phyloP scores from a whole-genome alignment of 2,113 vertebrate genomes.

The Thymallus thymallus region DNA sequence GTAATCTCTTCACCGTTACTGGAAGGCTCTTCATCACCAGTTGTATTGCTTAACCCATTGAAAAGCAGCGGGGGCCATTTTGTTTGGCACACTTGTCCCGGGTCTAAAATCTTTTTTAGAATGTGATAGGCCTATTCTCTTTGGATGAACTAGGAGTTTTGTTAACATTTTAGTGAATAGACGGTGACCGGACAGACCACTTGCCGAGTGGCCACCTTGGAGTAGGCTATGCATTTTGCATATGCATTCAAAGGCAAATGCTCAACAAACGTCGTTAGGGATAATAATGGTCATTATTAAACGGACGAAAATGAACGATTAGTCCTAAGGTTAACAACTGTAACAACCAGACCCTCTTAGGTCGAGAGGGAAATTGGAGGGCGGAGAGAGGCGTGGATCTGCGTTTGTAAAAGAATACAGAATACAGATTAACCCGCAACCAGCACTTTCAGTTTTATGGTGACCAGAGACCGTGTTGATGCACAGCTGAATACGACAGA shows the following conservation, averaged over 20 bases:
- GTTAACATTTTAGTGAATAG: slow-evolving; percentile 4
- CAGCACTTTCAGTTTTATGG: not conserved
- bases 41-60: not conserved
- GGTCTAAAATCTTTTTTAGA: not conserved
- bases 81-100: slow-evolving; percentile 41
- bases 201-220: not conserved
- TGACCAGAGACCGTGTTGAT: no score
- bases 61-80: slow-evolving; percentile 18
- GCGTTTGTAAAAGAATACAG: slow-evolving; percentile 55
- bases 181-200: not conserved
- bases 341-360: slow-evolving; percentile 22
- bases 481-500: no score
- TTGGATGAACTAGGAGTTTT: slow-evolving; percentile 11
- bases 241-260: slow-evolving; percentile 48
- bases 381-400: slow-evolving; percentile 28
- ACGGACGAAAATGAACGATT: slow-evolving; percentile 53
- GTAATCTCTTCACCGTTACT: slow-evolving; percentile 1
- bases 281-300: slow-evolving; percentile 25
- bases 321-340: slow-evolving; percentile 30
- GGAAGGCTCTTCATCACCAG: slow-evolving; percentile 18
- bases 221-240: slow-evolving; percentile 28
- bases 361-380: slow-evolving; percentile 23
- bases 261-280: slow-evolving; percentile 43
- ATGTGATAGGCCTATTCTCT: not conserved
- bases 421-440: slow-evolving; percentile 13